Evolutionary conservation across 2,888 invertebrate species (phyloP).

Genomic region (Gibbula magus): DNA sequence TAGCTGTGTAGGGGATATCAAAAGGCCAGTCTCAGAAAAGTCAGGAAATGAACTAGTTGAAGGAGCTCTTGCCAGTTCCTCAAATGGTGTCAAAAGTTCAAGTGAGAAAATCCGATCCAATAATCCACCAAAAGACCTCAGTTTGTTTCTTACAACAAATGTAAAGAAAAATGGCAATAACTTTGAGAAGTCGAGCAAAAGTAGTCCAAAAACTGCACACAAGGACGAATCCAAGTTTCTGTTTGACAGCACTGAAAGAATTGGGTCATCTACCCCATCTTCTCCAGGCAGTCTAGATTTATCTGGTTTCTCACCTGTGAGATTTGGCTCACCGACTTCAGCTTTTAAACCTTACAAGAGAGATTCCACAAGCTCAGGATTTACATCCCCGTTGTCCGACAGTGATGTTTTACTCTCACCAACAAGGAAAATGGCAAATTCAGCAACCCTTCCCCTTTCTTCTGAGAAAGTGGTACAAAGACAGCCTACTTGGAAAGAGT

Average conservation of each 20-base stretch:
- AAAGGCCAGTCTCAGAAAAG: neutral
- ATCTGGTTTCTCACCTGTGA: neutral
- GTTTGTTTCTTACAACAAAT: neutral
- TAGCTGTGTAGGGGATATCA: neutral
- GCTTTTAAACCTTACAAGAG: conserved; percentile 17
- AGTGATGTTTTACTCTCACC: neutral
- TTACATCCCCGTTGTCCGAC: neutral
- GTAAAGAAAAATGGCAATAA: no score
- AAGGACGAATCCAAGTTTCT: neutral
- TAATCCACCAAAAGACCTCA: conserved; percentile 5
- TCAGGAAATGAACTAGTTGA: neutral
- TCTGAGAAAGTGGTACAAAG: neutral
- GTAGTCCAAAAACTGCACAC: no score
- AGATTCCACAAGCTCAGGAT: neutral
- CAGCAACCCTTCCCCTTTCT: neutral
- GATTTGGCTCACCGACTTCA: conserved; percentile 8
- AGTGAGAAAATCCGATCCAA: neutral
- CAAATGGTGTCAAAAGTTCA: neutral
- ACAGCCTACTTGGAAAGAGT: conserved; percentile 23
- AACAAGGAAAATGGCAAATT: neutral
- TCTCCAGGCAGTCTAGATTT: neutral
- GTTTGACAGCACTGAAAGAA: neutral
- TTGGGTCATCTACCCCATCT: neutral
- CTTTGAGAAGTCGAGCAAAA: no score
- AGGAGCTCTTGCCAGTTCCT: neutral